Evolutionary conservation across 2,113 vertebrate species (phyloP).

Genomic region (Petaurus breviceps): DNA sequence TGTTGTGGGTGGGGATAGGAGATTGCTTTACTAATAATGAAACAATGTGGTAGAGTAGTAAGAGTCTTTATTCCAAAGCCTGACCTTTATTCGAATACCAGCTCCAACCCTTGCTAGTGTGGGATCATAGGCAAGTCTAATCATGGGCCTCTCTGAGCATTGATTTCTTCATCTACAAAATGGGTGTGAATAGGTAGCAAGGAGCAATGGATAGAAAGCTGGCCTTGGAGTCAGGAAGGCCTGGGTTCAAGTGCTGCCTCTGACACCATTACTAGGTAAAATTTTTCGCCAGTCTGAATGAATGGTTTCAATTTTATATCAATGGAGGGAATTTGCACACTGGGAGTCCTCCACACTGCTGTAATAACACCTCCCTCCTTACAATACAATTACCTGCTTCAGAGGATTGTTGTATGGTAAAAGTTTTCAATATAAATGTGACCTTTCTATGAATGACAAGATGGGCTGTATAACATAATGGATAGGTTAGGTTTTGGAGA

Average conservation of each 20-base stretch:
- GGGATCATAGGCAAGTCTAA: background rate
- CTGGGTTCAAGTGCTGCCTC: background rate
- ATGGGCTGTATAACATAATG: background rate
- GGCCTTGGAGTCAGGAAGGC: background rate
- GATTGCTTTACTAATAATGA: constrained; percentile 3
- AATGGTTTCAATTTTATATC: background rate
- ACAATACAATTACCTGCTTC: background rate
- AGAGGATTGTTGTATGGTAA: background rate
- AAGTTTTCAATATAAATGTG: background rate
- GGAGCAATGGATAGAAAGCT: background rate
- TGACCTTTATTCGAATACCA: background rate
- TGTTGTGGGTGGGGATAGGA: background rate
- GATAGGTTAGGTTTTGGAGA: background rate
- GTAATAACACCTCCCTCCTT: background rate
- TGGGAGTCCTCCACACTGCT: background rate
- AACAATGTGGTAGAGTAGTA: background rate
- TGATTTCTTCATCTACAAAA: background rate
- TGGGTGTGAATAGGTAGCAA: background rate
- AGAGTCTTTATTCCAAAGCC: background rate
- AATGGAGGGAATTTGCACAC: background rate
- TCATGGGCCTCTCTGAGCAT: background rate
- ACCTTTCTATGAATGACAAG: background rate
- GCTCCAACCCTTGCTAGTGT: background rate
- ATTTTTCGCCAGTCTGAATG: background rate
- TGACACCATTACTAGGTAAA: background rate